A percentile compares a stretch with the other conserved stretches of the same genome.
Conservation (phyloP, 2,797 vertebrate genomes). For the Danio aesculapii region DNA sequence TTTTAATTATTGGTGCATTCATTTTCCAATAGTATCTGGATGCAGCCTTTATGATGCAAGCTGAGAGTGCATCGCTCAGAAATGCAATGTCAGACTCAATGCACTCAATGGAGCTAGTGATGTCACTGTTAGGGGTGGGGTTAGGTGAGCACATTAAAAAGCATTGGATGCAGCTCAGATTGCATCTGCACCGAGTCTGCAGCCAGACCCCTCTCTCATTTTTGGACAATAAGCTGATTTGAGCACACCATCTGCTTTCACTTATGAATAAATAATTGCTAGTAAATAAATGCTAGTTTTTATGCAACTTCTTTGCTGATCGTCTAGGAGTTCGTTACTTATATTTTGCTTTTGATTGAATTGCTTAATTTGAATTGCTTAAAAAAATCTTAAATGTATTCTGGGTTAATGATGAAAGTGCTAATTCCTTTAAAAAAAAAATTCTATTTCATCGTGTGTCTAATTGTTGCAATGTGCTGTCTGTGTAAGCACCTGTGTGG, state of each 20-base stretch:
- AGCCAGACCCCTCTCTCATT: too few species aligned
- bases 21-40: too few species aligned
- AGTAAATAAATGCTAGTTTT: background rate
- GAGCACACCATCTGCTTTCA: background rate
- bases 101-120: too few species aligned
- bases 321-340: too few species aligned
- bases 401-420: background rate
- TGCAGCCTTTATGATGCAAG: too few species aligned
- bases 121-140: too few species aligned
- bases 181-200: too few species aligned
- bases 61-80: too few species aligned
- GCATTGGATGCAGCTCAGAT: too few species aligned
- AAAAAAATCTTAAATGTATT: too few species aligned
- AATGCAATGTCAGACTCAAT: too few species aligned
- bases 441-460: background rate
- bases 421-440: background rate
- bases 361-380: background rate
- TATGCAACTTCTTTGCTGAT: background rate
- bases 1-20: background rate
- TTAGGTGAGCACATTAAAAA: too few species aligned
- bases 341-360: background rate
- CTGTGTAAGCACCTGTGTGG: constrained; percentile 86
- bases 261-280: background rate
- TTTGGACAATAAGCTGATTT: background rate
- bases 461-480: constrained; percentile 1